A percentile compares a stretch with the other conserved stretches of the same genome.
These are phyloP conservation scores for Drosophila colorata DNA, from an alignment of 2,888 invertebrate species.

Conservation along the genomic window DNA sequence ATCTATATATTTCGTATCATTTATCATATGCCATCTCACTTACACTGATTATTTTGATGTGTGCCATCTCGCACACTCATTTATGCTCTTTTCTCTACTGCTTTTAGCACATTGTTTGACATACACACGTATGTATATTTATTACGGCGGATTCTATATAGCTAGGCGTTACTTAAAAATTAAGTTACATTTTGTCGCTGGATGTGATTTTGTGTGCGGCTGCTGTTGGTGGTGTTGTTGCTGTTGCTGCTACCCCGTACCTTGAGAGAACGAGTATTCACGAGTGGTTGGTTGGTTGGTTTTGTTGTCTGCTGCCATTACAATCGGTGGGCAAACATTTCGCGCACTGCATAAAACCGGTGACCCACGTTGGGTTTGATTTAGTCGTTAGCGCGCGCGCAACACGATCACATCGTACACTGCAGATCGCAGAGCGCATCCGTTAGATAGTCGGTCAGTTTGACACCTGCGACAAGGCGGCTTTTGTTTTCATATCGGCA, in stretches of 20 bases:
- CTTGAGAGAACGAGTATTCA: slow-evolving; percentile 58
- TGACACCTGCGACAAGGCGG: slow-evolving; percentile 33
- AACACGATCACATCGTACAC: slow-evolving; percentile 82
- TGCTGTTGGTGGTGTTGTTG: slow-evolving; percentile 11
- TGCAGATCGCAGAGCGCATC: slow-evolving; percentile 26
- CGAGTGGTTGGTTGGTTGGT: slow-evolving; percentile 29
- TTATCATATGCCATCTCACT: slow-evolving; percentile 12
- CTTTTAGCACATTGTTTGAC: slow-evolving; percentile 10
- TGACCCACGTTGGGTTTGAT: slow-evolving; percentile 80
- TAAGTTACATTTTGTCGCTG: slow-evolving; percentile 31
- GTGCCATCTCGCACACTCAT: slow-evolving; percentile 12
- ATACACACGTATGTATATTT: slow-evolving; percentile 10
- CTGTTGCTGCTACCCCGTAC: slow-evolving; percentile 18
- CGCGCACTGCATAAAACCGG: slow-evolving; percentile 83
- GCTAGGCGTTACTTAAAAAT: slow-evolving; percentile 29
- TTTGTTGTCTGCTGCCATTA: slow-evolving; percentile 32
- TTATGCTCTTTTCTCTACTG: slow-evolving; percentile 7
- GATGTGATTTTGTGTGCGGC: slow-evolving; percentile 19
- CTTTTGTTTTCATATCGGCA: slow-evolving; percentile 6
- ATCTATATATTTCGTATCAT: slow-evolving; percentile 17
- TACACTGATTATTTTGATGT: not conserved
- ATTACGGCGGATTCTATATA: slow-evolving; percentile 38
- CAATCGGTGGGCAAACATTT: slow-evolving; percentile 55
- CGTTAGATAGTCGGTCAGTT: slow-evolving; percentile 16
- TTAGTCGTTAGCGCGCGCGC: slow-evolving; percentile 85